Conservation (phyloP, 2,888 invertebrate species). For the Pecten maximus region DNA sequence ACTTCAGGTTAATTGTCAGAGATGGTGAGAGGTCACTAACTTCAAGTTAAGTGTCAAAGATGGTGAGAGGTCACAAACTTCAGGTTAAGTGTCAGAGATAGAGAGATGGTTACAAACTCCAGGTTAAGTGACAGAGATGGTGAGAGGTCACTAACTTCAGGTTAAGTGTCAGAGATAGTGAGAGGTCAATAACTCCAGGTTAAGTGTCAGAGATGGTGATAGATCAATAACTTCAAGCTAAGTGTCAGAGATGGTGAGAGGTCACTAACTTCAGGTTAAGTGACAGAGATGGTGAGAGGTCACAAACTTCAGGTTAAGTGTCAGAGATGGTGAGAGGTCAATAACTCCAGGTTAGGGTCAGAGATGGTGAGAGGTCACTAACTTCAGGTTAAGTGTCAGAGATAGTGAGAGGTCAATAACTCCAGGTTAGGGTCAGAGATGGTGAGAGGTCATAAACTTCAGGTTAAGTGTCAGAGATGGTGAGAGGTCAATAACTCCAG, state of each 20-base stretch:
- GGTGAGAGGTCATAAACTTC: not conserved
- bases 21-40: not conserved
- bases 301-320: not conserved
- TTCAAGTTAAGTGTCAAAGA: not conserved
- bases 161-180: not conserved
- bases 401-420: not conserved
- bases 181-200: not conserved
- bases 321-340: not conserved
- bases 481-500: not conserved
- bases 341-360: not conserved
- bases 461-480: not conserved
- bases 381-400: not conserved
- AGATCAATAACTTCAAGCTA: not conserved
- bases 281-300: not conserved
- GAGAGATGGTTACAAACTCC: not conserved
- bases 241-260: not conserved
- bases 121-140: not conserved
- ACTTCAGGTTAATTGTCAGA: not conserved
- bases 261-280: not conserved
- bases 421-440: not conserved
- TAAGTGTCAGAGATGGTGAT: not conserved
- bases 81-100: not conserved
- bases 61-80: not conserved
- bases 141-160: not conserved
- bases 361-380: not conserved